Base-by-base conservation (phyloP, 2,888 invertebrate genomes). In the Pharmacophagus antenor region DNA sequence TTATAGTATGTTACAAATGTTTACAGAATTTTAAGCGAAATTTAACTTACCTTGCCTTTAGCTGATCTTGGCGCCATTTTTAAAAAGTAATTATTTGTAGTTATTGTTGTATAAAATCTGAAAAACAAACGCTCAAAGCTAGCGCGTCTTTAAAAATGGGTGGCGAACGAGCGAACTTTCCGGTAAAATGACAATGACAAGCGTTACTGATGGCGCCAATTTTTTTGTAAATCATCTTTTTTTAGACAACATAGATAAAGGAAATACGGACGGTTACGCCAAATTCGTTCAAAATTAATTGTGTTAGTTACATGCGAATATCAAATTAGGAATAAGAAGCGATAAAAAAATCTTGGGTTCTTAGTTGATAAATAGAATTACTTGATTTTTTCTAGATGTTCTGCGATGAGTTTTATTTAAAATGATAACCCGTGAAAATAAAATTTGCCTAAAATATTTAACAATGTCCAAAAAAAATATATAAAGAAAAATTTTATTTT, bases 171-270 rank as follows among this genome's bases (percentile, higher is more conserved):
- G 72, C 76, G 78, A 84, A 82, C 74, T 84, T 85, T 84, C 86
- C 85, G 85, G 86, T 78, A 73, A 83, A 80, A 73, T 86, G 86
- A 88, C 85, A 71, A 77, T 85, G 85, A 85, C 84, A 84, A 82
- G 70, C 71, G 73, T 67, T 65, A 70, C 70, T 70, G 71, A 71
- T 80, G 80, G 80, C 84, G 84, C 80, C 82, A 85, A 82, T 70
- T 79, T 81, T 73, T 65, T 63, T 65, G 63, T 55, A 61, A 63
- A 60, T 53, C 59, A 62, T 23, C 60, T 60, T 27, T 56, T 23
- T 25, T 44, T 58, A 57, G 55, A 52, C 31, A 37, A 58, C 57
- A 4, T n/a, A 6, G 37, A n/a, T n/a, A 37, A 4, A 37, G 37
- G n/a, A 37, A 37, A 37, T 15, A 4, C 15, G 31, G n/a, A n/a